Conservation (phyloP, 2,113 vertebrate genomes). For the Bothrops jararaca region DNA sequence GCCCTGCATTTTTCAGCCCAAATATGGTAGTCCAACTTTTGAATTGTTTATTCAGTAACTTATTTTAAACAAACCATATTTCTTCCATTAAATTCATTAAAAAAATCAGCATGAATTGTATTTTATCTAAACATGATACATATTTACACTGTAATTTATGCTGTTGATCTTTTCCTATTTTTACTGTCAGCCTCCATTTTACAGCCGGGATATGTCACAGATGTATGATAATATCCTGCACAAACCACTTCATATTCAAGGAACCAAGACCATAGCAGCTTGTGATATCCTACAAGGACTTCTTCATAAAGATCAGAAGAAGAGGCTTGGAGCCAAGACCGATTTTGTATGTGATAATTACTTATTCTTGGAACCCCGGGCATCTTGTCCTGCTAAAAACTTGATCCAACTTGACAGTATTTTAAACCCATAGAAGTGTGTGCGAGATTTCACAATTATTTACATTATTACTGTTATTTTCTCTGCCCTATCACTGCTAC, state of each 20-base stretch:
- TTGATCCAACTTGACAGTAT: background rate
- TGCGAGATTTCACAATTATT: background rate
- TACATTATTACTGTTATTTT: background rate
- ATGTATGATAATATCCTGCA: conserved; percentile 96
- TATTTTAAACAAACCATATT: background rate
- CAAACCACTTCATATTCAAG: conserved; percentile 84
- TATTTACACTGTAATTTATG: conserved; percentile 4
- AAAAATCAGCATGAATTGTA: background rate
- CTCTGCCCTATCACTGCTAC: background rate
- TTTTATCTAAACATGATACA: conserved; percentile 6
- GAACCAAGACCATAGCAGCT: conserved; percentile 85
- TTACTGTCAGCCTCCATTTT: conserved; percentile 90
- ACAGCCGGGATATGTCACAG: conserved; percentile 86
- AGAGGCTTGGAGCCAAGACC: conserved; percentile 86
- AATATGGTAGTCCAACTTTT: background rate
- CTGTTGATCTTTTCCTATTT: conserved; percentile 25
- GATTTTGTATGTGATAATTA: conserved; percentile 85
- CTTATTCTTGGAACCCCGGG: background rate
- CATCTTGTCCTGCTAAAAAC: background rate
- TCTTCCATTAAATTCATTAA: background rate
- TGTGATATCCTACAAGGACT: conserved; percentile 86
- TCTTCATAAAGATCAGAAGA: conserved; percentile 91
- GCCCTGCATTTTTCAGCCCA: background rate
- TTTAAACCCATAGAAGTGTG: background rate
- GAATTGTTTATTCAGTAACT: background rate